These are phyloP conservation scores for Syngnathus acus DNA, from an alignment of 2,797 vertebrate genomes.

Conservation along the genomic window DNA sequence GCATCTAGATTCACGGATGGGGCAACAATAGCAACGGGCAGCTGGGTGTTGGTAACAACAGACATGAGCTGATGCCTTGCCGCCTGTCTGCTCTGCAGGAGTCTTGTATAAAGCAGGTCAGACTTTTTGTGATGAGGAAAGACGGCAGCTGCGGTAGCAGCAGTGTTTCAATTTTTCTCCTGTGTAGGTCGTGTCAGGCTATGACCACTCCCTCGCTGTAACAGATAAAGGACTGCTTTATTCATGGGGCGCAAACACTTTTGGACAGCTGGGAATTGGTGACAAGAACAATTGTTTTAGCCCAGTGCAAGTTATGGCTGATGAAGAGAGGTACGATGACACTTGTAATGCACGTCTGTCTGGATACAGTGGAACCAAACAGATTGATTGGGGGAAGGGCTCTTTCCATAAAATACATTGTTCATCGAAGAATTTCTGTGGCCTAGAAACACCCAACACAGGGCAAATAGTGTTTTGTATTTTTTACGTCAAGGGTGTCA, in stretches of 20 bases:
- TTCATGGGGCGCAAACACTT: constrained; percentile 94
- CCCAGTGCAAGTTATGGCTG: constrained; percentile 84
- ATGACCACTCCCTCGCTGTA: constrained; percentile 87
- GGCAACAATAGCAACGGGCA: constrained; percentile 96
- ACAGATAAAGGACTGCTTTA: constrained; percentile 94
- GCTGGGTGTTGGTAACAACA: constrained; percentile 90
- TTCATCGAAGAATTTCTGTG: too few relatives aligned
- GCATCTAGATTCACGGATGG: constrained; percentile 86
- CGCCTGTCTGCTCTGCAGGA: constrained; percentile 78
- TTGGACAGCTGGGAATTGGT: constrained; percentile 90
- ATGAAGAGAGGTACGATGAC: constrained; percentile 84
- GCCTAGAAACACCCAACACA: too few relatives aligned
- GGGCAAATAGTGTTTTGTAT: too few relatives aligned
- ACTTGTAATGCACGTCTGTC: too few relatives aligned
- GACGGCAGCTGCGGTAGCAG: too few relatives aligned
- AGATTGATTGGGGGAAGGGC: too few relatives aligned
- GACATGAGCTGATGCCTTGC: constrained; percentile 81
- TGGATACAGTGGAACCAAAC: too few relatives aligned
- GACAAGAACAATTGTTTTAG: constrained; percentile 93
- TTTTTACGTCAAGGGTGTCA: constrained; percentile 54
- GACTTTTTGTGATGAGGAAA: too few relatives aligned
- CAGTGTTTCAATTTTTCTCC: too few relatives aligned
- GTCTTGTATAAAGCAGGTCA: constrained; percentile 88
- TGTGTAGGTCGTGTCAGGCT: constrained; percentile 83
- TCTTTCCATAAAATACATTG: too few relatives aligned